phyloP scores from a whole-genome alignment of 2,797 vertebrate species.

The Muscicapa striata region DNA sequence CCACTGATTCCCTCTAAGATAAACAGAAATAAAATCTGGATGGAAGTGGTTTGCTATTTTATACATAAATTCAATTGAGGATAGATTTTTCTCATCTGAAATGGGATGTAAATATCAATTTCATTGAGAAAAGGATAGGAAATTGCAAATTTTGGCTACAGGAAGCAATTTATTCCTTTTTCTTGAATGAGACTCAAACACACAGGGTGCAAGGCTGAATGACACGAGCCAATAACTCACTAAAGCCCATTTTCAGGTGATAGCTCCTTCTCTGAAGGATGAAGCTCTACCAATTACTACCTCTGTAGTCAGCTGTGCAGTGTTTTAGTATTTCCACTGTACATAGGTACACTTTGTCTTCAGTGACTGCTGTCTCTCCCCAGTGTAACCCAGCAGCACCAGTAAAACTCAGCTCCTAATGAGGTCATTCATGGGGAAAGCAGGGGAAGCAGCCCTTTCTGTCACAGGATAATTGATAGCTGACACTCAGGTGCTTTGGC shows the following conservation, averaged over 20 bases:
- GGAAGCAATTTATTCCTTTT: not conserved
- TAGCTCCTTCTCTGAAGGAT: not conserved
- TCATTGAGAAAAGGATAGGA: not conserved
- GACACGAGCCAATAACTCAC: not conserved
- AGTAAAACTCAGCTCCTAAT: not conserved
- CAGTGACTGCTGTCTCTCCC: not conserved
- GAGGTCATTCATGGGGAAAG: not conserved
- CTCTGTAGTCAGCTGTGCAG: not conserved
- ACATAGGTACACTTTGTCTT: not conserved
- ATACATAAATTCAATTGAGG: not conserved
- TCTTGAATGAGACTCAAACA: not conserved
- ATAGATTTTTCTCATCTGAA: not conserved
- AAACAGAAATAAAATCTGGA: not conserved
- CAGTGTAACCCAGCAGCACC: not conserved
- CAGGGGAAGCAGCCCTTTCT: not conserved
- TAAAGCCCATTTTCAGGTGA: not conserved
- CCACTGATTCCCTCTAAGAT: not conserved
- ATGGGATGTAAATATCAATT: not conserved
- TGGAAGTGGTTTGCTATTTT: not conserved
- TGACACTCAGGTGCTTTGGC: not conserved
- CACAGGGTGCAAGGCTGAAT: rapidly evolving
- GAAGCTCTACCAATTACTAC: not conserved
- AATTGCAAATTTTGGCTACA: not conserved
- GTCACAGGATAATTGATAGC: not conserved
- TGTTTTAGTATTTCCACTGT: not conserved